Percentiles rank a stretch among this genome's conserved stretches.
These are phyloP conservation scores for Aporophyla nigra DNA, from an alignment of 2,888 invertebrate species.

Conservation along the genomic window DNA sequence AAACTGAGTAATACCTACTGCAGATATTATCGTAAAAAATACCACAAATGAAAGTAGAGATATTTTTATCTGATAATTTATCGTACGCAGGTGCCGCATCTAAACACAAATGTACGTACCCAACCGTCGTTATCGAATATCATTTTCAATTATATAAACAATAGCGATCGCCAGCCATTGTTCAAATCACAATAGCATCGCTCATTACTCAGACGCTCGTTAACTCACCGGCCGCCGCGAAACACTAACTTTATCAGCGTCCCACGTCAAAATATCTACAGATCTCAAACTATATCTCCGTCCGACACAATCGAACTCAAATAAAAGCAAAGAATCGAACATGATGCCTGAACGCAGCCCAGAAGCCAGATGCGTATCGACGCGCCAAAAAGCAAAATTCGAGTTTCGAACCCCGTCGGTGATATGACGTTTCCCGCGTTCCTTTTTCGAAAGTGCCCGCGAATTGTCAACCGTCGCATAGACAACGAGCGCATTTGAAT, in stretches of 20 bases:
- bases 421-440: conserved; percentile 88
- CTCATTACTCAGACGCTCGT: conserved; percentile 90
- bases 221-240: conserved; percentile 86
- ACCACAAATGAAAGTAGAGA: conserved; percentile 64
- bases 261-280: conserved; percentile 88
- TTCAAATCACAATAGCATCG: conserved; percentile 87
- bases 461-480: conserved; percentile 89
- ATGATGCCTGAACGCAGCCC: conserved; percentile 79
- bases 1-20: conserved; percentile 47
- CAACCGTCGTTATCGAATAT: conserved; percentile 75
- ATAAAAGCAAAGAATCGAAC: conserved; percentile 80
- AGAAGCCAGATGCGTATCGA: conserved; percentile 89
- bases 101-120: conserved; percentile 60
- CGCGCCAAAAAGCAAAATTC: conserved; percentile 85
- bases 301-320: conserved; percentile 85
- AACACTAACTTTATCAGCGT: conserved; percentile 90
- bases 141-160: conserved; percentile 89
- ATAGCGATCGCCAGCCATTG: conserved; percentile 86
- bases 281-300: conserved; percentile 87
- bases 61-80: conserved; percentile 65
- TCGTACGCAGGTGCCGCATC: conserved; percentile 70
- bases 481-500: conserved; percentile 89
- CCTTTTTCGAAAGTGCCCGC: conserved; percentile 88
- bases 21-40: conserved; percentile 57
- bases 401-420: conserved; percentile 76